These are phyloP conservation scores for Gandaritis pyraliata DNA, from an alignment of 2,888 invertebrate genomes.

Conservation along the genomic window DNA sequence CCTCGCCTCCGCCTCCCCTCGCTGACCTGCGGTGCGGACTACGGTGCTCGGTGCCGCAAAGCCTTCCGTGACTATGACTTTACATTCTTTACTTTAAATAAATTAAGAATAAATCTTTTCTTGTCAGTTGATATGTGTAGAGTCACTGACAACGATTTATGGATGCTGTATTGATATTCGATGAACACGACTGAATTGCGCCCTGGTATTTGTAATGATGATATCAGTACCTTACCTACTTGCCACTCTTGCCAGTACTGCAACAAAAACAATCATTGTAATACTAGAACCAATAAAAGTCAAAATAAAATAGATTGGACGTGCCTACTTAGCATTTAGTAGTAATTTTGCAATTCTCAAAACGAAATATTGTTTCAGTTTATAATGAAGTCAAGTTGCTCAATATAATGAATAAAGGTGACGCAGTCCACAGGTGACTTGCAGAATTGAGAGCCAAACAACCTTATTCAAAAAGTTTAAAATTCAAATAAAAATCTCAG, in stretches of 20 bases:
- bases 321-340: too few relatives aligned
- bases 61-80: conserved; percentile 71
- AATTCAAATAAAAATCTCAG: conserved; percentile 51
- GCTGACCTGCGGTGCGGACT: conserved; percentile 46
- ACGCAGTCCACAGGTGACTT: conserved; percentile 52
- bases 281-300: conserved; percentile 4
- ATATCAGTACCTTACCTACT: conserved; percentile 25
- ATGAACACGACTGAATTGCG: conserved; percentile 14
- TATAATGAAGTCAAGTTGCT: conserved; percentile 53
- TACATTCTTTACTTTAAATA: conserved; percentile 45
- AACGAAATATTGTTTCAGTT: conserved; percentile 49
- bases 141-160: conserved; percentile 24
- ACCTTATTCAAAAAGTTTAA: conserved; percentile 44
- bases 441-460: conserved; percentile 43
- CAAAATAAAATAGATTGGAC: background rate
- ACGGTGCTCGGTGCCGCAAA: conserved; percentile 50
- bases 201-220: conserved; percentile 27
- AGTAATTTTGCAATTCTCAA: conserved; percentile 36
- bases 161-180: conserved; percentile 16
- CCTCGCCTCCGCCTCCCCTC: conserved; percentile 57
- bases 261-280: conserved; percentile 7
- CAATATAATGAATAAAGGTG: conserved; percentile 50
- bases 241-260: conserved; percentile 20
- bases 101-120: conserved; percentile 31
- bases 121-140: conserved; percentile 25